Percentiles rank a stretch among this genome's conserved stretches.
Conservation (phyloP, 2,113 vertebrate genomes). For the Callithrix jacchus region DNA sequence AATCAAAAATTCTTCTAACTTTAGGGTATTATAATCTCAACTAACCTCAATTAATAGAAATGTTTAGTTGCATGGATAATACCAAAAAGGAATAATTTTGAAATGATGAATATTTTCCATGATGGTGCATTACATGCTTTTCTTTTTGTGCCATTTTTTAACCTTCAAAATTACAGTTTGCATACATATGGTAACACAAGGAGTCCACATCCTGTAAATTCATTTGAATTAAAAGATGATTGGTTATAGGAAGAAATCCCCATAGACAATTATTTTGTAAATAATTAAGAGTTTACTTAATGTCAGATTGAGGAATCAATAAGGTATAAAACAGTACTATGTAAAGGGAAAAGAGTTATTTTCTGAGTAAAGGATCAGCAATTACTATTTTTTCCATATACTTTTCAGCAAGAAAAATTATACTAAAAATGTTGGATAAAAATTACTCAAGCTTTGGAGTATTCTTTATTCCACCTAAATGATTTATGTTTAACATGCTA, state of each 20-base stretch:
- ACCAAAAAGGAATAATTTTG: neutral
- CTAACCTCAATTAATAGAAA: neutral
- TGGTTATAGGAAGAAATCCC: neutral
- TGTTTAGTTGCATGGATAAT: neutral
- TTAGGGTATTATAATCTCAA: neutral
- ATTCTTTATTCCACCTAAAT: neutral
- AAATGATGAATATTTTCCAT: neutral
- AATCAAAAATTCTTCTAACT: neutral
- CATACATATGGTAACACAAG: neutral
- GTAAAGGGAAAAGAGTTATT: neutral
- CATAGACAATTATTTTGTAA: neutral
- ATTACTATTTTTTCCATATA: neutral
- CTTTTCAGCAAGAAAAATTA: conserved; percentile 16
- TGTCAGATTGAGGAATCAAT: neutral
- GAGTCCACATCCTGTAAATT: neutral
- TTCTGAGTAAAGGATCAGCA: neutral
- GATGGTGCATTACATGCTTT: neutral
- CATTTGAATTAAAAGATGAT: neutral
- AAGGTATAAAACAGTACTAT: neutral
- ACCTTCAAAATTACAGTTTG: neutral
- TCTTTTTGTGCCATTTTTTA: neutral
- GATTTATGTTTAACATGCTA: neutral
- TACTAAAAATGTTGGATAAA: neutral
- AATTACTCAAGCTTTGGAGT: neutral
- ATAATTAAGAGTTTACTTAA: neutral